A percentile compares a stretch with the other conserved stretches of the same genome.
Conservation (phyloP, 1,140 invertebrate species). For the Melanaphis sacchari region DNA sequence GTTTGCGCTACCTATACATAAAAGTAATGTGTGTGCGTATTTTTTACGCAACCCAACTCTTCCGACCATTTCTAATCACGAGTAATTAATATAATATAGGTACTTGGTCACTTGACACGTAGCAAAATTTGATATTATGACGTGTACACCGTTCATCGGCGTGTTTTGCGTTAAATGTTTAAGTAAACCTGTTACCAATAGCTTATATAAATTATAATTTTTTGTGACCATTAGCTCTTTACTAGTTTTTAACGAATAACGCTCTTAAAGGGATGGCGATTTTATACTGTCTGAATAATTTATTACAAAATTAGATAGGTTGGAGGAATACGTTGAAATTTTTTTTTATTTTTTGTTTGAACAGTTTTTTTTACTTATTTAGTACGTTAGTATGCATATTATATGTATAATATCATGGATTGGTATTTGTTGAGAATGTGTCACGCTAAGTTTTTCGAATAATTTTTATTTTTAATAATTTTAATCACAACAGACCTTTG, state of each 20-base stretch:
- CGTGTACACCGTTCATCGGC: not conserved
- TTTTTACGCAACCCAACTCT: not conserved
- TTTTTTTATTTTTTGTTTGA: not conserved
- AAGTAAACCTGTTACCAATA: not conserved
- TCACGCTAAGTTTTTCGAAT: not conserved
- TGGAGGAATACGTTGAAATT: not conserved
- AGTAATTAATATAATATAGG: not conserved
- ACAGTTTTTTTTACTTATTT: not conserved
- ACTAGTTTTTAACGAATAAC: not conserved
- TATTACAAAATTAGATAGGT: not conserved
- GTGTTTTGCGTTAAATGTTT: not conserved
- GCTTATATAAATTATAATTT: not conserved
- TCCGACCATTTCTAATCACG: not conserved
- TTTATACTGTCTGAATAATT: not conserved
- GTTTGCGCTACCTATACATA: not conserved
- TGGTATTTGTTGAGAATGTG: not conserved
- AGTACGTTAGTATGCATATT: not conserved
- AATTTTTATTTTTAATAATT: not conserved
- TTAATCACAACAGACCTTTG: not conserved
- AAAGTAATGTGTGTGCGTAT: not conserved
- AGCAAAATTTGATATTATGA: not conserved
- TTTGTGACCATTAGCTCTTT: not conserved
- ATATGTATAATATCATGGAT: not conserved
- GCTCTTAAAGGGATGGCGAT: not conserved
- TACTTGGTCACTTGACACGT: not conserved